Percentiles rank a stretch among this genome's conserved stretches.
Conservation (phyloP, 1,140 invertebrate genomes). For the Lucilia cuprina region DNA sequence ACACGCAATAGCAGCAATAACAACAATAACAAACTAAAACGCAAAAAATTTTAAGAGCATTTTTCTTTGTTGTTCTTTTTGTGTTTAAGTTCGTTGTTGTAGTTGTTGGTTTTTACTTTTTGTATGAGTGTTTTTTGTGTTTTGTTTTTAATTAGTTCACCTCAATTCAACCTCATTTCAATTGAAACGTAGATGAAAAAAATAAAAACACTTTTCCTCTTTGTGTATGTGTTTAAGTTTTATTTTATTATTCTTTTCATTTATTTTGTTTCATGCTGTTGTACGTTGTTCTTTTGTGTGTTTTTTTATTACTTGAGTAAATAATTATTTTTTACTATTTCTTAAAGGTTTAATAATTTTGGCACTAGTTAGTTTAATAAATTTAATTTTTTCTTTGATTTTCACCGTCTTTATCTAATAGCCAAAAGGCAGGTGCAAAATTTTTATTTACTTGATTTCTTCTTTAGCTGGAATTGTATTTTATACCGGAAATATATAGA, state of each 20-base stretch:
- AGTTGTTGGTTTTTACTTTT: neutral
- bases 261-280: neutral
- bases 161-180: conserved; percentile 32
- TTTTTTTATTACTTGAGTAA: neutral
- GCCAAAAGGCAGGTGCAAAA: neutral
- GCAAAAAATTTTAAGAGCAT: neutral
- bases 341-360: conserved; percentile 14
- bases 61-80: neutral
- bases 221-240: neutral
- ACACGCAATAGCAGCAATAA: neutral
- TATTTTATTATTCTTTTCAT: neutral
- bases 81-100: neutral
- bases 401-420: neutral
- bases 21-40: too few relatives aligned
- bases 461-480: neutral
- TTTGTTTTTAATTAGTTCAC: conserved; percentile 20
- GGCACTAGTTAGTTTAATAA: neutral
- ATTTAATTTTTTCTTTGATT: neutral
- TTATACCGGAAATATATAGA: neutral
- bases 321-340: neutral
- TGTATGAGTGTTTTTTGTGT: neutral
- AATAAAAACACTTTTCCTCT: conserved; percentile 21
- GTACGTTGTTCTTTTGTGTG: neutral
- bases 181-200: conserved; percentile 16
- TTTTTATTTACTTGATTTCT: neutral